Conservation (phyloP, 2,797 vertebrate genomes). For the Lophius americanus region DNA sequence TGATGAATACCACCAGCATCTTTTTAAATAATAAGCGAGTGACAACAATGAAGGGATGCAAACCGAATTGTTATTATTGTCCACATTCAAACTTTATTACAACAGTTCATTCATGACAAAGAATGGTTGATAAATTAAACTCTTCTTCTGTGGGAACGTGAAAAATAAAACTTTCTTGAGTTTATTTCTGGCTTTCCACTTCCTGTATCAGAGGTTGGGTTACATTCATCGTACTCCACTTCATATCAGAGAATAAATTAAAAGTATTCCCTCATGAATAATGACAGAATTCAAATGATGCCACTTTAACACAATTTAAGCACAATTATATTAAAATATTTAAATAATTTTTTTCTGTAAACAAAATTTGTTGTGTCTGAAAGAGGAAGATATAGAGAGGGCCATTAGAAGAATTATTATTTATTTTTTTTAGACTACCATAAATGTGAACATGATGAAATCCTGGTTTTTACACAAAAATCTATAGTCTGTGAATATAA, state of each 20-base stretch:
- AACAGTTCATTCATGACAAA: conserved; percentile 9
- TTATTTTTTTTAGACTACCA: conserved; percentile 13
- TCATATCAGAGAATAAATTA: conserved; percentile 28
- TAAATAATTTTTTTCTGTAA: too few relatives aligned
- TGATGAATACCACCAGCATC: too few relatives aligned
- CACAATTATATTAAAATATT: conserved; percentile 20
- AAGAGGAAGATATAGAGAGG: too few relatives aligned
- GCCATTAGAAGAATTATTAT: too few relatives aligned
- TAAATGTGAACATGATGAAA: neutral
- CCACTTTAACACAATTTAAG: conserved; percentile 15
- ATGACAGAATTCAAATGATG: neutral
- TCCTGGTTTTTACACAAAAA: neutral
- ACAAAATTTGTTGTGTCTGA: too few relatives aligned
- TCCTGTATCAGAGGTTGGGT: neutral
- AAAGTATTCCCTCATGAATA: neutral
- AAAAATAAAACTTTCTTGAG: neutral
- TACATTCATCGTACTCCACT: conserved; percentile 1
- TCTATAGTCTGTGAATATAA: too few relatives aligned
- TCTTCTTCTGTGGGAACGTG: neutral
- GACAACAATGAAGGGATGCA: too few relatives aligned
- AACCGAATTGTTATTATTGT: conserved; percentile 38
- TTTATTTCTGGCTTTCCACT: too few relatives aligned
- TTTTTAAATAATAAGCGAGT: too few relatives aligned
- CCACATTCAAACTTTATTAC: conserved; percentile 43
- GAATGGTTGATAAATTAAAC: neutral